Percentiles rank a stretch among this genome's conserved stretches.
phyloP scores from a whole-genome alignment of 2,797 vertebrate genomes.

The Gouania willdenowi region DNA sequence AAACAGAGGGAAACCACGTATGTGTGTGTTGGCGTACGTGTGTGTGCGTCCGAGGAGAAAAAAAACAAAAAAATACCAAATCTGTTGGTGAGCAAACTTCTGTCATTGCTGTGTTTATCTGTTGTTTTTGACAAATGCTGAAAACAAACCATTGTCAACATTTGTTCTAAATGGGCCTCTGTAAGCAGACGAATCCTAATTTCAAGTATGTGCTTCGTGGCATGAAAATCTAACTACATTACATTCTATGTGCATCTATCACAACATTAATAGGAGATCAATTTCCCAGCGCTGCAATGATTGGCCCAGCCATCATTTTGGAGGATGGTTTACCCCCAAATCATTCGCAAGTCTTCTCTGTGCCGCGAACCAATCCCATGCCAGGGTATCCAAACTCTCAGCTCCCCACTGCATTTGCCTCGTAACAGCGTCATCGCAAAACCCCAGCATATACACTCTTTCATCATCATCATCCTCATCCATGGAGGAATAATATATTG shows the following conservation, averaged over 20 bases:
- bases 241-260: constrained; percentile 1
- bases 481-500: constrained; percentile 69
- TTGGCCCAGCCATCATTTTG: constrained; percentile 21
- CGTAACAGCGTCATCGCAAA: constrained; percentile 62
- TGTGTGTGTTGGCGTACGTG: too few relatives aligned
- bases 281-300: constrained; percentile 12
- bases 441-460: constrained; percentile 53
- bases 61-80: constrained; percentile 24
- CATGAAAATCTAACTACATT: constrained; percentile 3
- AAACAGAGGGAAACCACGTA: constrained; percentile 44
- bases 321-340: constrained; percentile 11
- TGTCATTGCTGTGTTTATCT: too few relatives aligned
- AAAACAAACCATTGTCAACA: constrained; percentile 13
- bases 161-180: constrained; percentile 2
- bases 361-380: constrained; percentile 46
- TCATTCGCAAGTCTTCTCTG: constrained; percentile 20
- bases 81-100: constrained; percentile 28
- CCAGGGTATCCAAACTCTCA: constrained; percentile 31
- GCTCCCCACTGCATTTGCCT: constrained; percentile 60
- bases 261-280: constrained; percentile 22
- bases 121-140: too few relatives aligned
- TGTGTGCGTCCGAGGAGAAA: constrained; percentile 5
- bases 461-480: too few relatives aligned
- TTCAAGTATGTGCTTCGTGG: background rate
- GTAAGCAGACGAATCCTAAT: too few relatives aligned